Conservation (phyloP, 2,113 vertebrate genomes). For the Apteryx owenii region DNA sequence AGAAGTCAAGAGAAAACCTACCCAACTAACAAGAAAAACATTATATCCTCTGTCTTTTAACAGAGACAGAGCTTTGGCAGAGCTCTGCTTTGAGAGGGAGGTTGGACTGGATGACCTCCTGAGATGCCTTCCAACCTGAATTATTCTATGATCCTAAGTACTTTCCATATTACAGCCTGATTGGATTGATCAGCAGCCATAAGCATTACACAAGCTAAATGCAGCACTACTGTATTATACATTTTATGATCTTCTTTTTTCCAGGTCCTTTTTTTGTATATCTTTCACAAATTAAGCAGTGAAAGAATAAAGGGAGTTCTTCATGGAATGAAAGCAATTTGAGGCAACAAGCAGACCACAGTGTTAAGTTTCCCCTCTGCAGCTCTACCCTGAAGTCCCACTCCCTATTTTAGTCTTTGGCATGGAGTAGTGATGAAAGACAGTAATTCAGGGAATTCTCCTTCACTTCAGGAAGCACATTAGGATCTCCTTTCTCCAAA, state of each 20-base stretch:
- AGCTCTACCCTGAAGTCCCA: neutral
- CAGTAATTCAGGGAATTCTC: neutral
- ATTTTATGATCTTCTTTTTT: neutral
- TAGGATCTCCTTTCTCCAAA: neutral
- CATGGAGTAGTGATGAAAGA: neutral
- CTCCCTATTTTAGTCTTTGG: neutral
- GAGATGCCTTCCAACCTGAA: neutral
- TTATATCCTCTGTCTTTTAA: neutral
- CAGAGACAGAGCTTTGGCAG: neutral
- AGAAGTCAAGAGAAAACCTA: neutral
- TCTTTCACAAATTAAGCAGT: neutral
- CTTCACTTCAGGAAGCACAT: neutral
- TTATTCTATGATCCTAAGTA: neutral
- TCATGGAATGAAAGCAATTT: neutral
- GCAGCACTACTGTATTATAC: neutral
- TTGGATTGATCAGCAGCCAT: neutral
- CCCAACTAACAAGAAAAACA: neutral
- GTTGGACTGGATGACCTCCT: neutral
- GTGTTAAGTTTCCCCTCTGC: neutral
- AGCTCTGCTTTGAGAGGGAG: neutral
- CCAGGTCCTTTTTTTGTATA: neutral
- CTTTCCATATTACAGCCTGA: neutral
- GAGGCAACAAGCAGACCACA: neutral
- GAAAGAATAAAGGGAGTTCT: neutral
- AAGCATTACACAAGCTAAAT: neutral